A percentile compares a stretch with the other conserved stretches of the same genome.
These are phyloP conservation scores for Arvicanthis niloticus DNA, from an alignment of 2,113 vertebrate species.

Conservation along the genomic window DNA sequence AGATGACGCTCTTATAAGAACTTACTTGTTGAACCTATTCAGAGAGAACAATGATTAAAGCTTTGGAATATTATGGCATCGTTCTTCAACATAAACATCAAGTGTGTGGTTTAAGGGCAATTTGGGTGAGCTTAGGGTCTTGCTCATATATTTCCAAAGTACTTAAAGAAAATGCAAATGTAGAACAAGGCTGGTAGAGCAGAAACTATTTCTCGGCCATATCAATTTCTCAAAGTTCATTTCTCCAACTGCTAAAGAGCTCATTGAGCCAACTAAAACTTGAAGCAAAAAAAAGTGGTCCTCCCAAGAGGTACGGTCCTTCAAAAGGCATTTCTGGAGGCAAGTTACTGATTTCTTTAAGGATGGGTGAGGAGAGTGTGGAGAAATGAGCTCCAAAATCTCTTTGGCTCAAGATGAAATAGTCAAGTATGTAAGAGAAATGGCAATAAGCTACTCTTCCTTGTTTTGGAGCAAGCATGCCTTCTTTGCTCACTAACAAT, in stretches of 20 bases:
- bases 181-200: neutral
- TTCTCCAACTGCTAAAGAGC: neutral
- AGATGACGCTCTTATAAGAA: neutral
- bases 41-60: neutral
- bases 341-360: neutral
- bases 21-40: neutral
- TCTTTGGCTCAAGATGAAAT: conserved; percentile 68
- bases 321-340: neutral
- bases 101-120: fast-evolving
- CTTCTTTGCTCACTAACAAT: conserved; percentile 61
- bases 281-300: conserved; percentile 14
- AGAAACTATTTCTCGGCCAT: conserved; percentile 8
- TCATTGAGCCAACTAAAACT: neutral
- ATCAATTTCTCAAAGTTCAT: neutral
- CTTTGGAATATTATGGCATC: neutral
- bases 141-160: neutral
- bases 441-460: conserved; percentile 32
- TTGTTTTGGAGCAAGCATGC: conserved; percentile 58
- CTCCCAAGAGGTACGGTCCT: neutral
- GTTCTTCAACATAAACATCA: neutral
- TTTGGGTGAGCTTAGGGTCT: neutral
- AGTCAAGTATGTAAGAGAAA: conserved; percentile 46
- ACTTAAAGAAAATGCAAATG: neutral
- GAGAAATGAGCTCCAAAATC: neutral
- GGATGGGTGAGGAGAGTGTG: neutral